phyloP scores from a whole-genome alignment of 2,113 vertebrate genomes.

The Tetrao urogallus region DNA sequence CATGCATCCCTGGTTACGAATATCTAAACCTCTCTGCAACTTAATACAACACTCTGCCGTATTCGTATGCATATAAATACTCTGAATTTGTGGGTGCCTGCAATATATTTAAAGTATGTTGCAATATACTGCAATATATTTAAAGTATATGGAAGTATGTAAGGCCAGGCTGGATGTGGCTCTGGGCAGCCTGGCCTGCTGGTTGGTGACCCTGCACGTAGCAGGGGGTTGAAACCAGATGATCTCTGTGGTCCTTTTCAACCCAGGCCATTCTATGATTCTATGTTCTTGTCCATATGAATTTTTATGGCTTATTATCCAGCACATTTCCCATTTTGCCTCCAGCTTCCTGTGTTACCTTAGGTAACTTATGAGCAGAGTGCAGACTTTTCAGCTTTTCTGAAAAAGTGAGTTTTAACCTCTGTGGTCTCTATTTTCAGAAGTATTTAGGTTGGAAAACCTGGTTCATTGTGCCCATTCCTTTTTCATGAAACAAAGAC shows the following conservation, averaged over 20 bases:
- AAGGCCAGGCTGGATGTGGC: no score
- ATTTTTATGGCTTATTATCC: neutral
- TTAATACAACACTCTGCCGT: neutral
- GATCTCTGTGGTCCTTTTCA: no score
- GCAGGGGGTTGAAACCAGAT: no score
- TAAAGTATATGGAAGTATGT: no score
- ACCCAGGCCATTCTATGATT: no score
- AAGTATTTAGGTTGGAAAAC: neutral
- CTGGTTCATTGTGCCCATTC: neutral
- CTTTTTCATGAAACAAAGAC: neutral
- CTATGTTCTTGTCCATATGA: neutral
- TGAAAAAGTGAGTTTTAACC: neutral
- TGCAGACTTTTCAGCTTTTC: neutral
- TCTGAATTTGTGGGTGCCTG: neutral
- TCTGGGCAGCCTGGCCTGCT: no score
- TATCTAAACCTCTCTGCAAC: neutral
- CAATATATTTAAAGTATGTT: neutral
- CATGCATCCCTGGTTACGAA: neutral
- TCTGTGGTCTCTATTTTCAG: neutral
- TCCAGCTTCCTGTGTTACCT: neutral
- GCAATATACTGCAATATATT: no score
- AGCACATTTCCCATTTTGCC: neutral
- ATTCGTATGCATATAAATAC: neutral
- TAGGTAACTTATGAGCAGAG: neutral
- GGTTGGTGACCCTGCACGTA: no score